Base-by-base conservation (phyloP, 2,888 invertebrate genomes). In the Alloscopus bannaensis region DNA sequence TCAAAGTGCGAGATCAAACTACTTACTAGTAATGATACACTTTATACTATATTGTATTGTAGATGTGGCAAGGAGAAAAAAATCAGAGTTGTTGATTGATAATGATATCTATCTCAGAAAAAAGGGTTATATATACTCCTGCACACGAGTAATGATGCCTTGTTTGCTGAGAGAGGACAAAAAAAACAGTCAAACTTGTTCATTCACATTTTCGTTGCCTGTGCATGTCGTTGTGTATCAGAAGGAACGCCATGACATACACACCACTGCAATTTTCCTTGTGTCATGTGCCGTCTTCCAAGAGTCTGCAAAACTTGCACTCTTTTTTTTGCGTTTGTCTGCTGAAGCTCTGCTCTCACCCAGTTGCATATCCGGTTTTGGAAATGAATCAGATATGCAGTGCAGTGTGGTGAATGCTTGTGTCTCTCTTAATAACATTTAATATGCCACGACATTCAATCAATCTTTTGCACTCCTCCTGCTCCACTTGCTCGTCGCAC, bases 141-240 rank as follows among this genome's bases (percentile, higher is more conserved):
- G n/a, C n/a, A n/a, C n/a, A n/a, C n/a, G n/a, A n/a, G n/a, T n/a
- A n/a, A n/a, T n/a, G n/a, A n/a, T n/a, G n/a, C n/a, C n/a, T n/a
- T n/a, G n/a, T n/a, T n/a, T n/a, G n/a, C n/a, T n/a, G n/a, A n/a
- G n/a, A n/a, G n/a, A n/a, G n/a, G n/a, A 26, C 42, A 45, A 57
- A 28, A 59, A 75, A 73, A 66, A n/a, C n/a, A n/a, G n/a, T n/a
- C n/a, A n/a, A n/a, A 75, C 75, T 66, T 59, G 75, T 65, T 66
- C 73, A 73, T 57, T 73, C 65, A 66, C 65, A 66, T 65, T n/a
- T n/a, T 65, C 47, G 31, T 16, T 42, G 36, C 47, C 57, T 22
- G 65, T 64, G 64, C 57, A 57, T 24, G 13, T n/a, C n/a, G 18
- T 45, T 45, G 18, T 45, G 20, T 57, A 28, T 8, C 16, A 18